A percentile compares a stretch with the other conserved stretches of the same genome.
Conservation (phyloP, 2,888 invertebrate species). For the Merodon equestris region DNA sequence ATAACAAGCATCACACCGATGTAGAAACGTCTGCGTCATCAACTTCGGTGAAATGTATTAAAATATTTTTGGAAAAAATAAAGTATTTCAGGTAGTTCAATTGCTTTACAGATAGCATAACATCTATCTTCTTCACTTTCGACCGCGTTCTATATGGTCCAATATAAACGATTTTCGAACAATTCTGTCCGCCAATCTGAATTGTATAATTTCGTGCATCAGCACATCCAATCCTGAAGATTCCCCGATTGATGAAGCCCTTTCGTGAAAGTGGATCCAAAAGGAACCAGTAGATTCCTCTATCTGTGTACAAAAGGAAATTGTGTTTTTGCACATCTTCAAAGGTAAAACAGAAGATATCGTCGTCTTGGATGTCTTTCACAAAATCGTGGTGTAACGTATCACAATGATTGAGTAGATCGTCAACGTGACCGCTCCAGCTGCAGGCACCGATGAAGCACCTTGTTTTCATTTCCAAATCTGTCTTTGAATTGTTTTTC, state of each 20-base stretch:
- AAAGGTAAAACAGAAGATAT: constrained; percentile 29
- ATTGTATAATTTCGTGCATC: constrained; percentile 11
- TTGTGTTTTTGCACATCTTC: constrained; percentile 31
- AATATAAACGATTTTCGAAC: constrained; percentile 15
- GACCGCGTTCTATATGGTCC: constrained; percentile 29
- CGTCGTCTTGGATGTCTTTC: constrained; percentile 31
- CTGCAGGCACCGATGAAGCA: constrained; percentile 31
- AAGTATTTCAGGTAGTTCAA: no score
- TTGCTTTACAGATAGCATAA: no score
- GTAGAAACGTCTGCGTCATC: no score
- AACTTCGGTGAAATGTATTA: no score
- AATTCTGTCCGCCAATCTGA: constrained; percentile 12
- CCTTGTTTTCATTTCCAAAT: constrained; percentile 25
- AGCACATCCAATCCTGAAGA: constrained; percentile 27
- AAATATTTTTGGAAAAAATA: no score
- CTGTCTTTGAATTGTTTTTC: not conserved
- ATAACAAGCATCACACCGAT: no score
- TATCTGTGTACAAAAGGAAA: constrained; percentile 27
- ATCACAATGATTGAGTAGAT: constrained; percentile 47
- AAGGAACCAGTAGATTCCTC: constrained; percentile 50
- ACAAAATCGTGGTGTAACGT: constrained; percentile 38
- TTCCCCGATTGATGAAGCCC: constrained; percentile 26
- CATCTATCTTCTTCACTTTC: no score
- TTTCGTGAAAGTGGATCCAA: constrained; percentile 11
- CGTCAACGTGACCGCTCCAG: constrained; percentile 27